A percentile compares a stretch with the other conserved stretches of the same genome.
These are phyloP conservation scores for Celastrina argiolus DNA, from an alignment of 2,888 invertebrate genomes.

Conservation along the genomic window DNA sequence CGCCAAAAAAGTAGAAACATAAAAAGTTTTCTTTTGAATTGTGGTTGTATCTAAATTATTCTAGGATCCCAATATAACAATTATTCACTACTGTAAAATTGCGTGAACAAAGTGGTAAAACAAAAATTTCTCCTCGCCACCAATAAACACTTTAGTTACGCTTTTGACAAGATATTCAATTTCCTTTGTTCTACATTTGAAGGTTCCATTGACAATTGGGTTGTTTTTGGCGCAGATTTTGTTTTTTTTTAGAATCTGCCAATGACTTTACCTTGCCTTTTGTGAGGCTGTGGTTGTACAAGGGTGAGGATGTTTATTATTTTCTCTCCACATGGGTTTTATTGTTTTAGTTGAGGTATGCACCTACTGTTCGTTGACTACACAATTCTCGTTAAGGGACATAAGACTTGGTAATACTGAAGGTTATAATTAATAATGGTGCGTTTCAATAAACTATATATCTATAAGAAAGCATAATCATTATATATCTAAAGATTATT, in stretches of 20 bases:
- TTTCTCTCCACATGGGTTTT: conserved; percentile 8
- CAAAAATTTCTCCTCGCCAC: conserved; percentile 24
- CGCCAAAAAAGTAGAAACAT: conserved; percentile 23
- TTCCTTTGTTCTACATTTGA: conserved; percentile 14
- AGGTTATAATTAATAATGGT: no score
- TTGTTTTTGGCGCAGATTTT: conserved; percentile 18
- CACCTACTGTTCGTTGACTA: not conserved
- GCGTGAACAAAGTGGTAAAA: conserved; percentile 25
- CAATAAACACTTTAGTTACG: conserved; percentile 24
- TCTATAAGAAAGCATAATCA: no score
- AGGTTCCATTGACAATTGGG: conserved; percentile 22
- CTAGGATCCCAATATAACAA: conserved; percentile 26
- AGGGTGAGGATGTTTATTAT: conserved; percentile 3
- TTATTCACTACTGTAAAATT: conserved; percentile 27
- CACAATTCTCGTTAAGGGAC: not conserved
- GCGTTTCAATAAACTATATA: no score
- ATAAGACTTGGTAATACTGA: not conserved
- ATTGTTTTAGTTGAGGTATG: conserved; percentile 10
- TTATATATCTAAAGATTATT: no score
- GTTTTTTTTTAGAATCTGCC: conserved; percentile 1
- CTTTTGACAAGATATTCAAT: conserved; percentile 25
- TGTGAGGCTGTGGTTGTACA: conserved; percentile 12
- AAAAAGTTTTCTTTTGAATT: conserved; percentile 24
- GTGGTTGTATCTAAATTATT: conserved; percentile 26
- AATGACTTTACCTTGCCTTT: not conserved